These are phyloP conservation scores for Siderastrea siderea DNA, from an alignment of 92 coral and sea anemone species.

Conservation along the genomic window DNA sequence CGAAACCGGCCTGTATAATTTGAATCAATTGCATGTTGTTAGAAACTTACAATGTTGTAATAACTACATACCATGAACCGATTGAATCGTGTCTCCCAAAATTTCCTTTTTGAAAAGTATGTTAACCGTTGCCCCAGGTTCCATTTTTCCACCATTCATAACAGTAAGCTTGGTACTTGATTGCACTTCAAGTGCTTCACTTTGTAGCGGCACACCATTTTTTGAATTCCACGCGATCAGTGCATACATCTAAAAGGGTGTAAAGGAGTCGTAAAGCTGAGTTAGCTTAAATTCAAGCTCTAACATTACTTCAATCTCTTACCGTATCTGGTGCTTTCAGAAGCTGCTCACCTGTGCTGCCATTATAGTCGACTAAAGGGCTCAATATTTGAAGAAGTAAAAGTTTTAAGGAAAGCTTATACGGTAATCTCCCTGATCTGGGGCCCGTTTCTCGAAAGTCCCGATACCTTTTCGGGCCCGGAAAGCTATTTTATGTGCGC, in stretches of 20 bases:
- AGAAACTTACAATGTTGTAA: no score
- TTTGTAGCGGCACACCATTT: constrained; percentile 15
- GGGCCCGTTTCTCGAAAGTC: no score
- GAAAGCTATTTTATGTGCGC: no score
- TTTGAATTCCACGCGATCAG: constrained; percentile 22
- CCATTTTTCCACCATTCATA: constrained; percentile 16
- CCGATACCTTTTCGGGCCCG: no score
- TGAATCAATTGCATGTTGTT: not conserved
- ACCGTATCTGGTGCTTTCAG: not conserved
- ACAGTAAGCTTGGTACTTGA: constrained; percentile 3
- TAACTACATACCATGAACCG: constrained; percentile 11
- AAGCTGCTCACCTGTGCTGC: not conserved
- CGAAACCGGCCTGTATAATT: not conserved
- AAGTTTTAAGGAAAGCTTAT: no score
- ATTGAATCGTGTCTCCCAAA: constrained; percentile 23
- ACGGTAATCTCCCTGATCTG: no score
- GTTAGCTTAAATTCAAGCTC: not conserved
- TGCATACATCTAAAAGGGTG: constrained; percentile 31
- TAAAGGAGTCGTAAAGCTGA: not conserved
- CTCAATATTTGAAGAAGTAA: no score
- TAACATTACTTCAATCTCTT: not conserved
- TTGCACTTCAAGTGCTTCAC: constrained; percentile 37
- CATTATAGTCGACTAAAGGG: not conserved
- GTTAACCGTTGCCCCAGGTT: constrained; percentile 11
- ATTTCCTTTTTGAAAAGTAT: constrained; percentile 14